Base-by-base conservation (phyloP, 2,113 vertebrate genomes). In the Prunella fulvescens region DNA sequence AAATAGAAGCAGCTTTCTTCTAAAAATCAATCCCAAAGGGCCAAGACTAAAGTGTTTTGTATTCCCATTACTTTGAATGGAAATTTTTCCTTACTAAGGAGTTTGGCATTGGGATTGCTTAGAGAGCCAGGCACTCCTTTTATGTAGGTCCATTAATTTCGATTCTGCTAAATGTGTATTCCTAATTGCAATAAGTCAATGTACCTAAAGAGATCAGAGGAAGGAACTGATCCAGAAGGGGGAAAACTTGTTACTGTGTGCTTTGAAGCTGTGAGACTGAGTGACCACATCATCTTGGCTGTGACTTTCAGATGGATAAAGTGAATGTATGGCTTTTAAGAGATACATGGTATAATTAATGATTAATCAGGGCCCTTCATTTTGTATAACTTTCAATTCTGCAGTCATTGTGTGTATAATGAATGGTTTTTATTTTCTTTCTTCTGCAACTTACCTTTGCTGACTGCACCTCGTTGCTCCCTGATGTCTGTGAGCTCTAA, bases 401-500 rank as follows among this genome's bases (percentile, higher is more conserved):
- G 25, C 87, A 96, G 88, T 95, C 93, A 96, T 82, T 84, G 81
- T 86, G 73, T 86, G 45, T 90, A 64, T 77, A 95, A 95, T 93
- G 93, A 92, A 94, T 96, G 85, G 54, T 65, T 86, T 95, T 96
- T 95, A 65, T 97, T 98, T 97, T 95, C 90, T 93, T 96, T 96
- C 90, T 95, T 96, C 86, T 92, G 50, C 80, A 88, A 3, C 95
- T 94, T 60, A 33, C 92, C 95, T 96, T 94, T 97, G 91, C 96
- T 95, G 95, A 95, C 96, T 96, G 95, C 70, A 92, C 70, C 83
- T 67, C 6, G 97, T 97, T 95, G 94, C 92, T 98, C 91, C 97
- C 93, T 97, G 93, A 92, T 97, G 95, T 97, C 94, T 97, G 90
- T 95, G 96, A 94, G 94, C 96, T 98, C 90, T 96, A 94, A 97